These are phyloP conservation scores for Actinia equina DNA, from an alignment of 64 coral and sea anemone genomes.

Conservation along the genomic window DNA sequence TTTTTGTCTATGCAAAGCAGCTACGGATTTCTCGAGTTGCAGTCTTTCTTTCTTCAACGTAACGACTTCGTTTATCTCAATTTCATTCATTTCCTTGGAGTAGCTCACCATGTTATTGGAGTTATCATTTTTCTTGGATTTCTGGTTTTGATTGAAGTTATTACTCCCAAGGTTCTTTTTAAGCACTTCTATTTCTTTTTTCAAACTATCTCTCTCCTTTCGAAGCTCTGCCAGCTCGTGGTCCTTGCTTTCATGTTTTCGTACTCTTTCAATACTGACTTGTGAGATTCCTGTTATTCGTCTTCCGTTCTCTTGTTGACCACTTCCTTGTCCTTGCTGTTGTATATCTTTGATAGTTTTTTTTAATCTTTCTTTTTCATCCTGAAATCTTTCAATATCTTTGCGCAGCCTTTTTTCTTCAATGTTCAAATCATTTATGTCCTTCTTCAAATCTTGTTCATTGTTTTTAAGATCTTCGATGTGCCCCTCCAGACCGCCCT, in stretches of 20 bases:
- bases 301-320: conserved; percentile 9
- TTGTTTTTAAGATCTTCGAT: conserved; percentile 35
- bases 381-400: conserved; percentile 31
- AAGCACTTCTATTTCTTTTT: conserved; percentile 29
- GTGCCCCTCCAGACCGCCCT: conserved; percentile 31
- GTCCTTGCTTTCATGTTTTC: conserved; percentile 13
- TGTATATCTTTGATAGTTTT: conserved; percentile 11
- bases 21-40: conserved; percentile 56
- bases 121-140: background rate
- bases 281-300: conserved; percentile 16
- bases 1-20: conserved; percentile 44
- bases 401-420: conserved; percentile 53
- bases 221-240: conserved; percentile 36
- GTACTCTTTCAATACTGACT: conserved; percentile 3
- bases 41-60: conserved; percentile 47
- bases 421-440: conserved; percentile 32
- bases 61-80: conserved; percentile 48
- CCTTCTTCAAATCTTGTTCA: conserved; percentile 17
- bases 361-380: conserved; percentile 20
- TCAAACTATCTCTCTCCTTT: conserved; percentile 66
- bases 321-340: background rate
- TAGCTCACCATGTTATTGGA: background rate
- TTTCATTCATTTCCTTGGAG: conserved; percentile 27
- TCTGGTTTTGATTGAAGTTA: background rate
- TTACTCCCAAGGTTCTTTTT: conserved; percentile 19